Percentiles rank a stretch among this genome's conserved stretches.
phyloP scores from a whole-genome alignment of 2,797 vertebrate genomes.

The Potorous gilbertii region DNA sequence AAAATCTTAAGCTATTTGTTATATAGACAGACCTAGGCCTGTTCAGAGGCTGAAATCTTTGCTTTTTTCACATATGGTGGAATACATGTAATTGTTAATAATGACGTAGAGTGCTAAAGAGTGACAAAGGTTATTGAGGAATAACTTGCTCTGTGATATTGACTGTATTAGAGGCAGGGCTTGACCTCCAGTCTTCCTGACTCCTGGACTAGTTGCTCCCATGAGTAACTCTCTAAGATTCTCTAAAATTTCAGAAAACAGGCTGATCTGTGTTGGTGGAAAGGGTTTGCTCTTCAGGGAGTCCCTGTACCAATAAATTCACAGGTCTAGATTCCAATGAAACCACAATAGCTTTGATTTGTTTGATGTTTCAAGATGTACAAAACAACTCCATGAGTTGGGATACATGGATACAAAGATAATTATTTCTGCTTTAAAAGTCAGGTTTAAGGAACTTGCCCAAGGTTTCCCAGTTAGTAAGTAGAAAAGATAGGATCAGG shows the following conservation, averaged over 20 bases:
- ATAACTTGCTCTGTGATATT: not conserved
- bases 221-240: not conserved
- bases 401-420: not conserved
- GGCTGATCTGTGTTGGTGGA: not conserved
- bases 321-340: not conserved
- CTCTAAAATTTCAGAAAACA: not conserved
- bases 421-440: not conserved
- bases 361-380: not conserved
- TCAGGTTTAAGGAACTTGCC: not conserved
- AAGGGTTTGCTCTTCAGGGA: not conserved
- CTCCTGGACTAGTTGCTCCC: not conserved
- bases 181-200: not conserved
- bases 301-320: not conserved
- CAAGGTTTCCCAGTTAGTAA: not conserved
- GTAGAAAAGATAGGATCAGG: not conserved
- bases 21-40: not conserved
- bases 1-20: not conserved
- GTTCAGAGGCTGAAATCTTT: not conserved
- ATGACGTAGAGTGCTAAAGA: not conserved
- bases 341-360: not conserved
- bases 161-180: not conserved
- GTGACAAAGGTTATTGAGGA: not conserved
- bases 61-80: slow-evolving; percentile 21
- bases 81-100: not conserved
- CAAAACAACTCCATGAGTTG: not conserved